Evolutionary conservation across 2,888 invertebrate genomes (phyloP).

Genomic region (Hemicrepidius hirtus): DNA sequence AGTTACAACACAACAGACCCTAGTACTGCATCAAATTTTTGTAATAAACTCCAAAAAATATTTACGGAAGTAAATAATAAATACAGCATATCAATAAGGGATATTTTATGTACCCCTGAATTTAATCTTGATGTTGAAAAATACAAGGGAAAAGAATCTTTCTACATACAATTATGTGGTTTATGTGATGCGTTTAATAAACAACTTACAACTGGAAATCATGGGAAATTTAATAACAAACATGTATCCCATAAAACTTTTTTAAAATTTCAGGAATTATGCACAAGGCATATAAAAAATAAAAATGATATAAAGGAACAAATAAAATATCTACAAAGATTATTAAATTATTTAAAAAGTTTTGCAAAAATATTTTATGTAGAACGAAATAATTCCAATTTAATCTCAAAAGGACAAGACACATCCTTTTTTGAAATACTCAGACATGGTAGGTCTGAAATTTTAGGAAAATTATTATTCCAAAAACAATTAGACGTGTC

Average conservation of each 20-base stretch:
- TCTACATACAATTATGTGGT: constrained; percentile 52
- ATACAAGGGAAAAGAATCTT: constrained; percentile 59
- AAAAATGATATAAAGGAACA: constrained; percentile 64
- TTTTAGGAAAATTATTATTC: constrained; percentile 81
- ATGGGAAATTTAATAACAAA: constrained; percentile 72
- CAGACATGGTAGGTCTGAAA: constrained; percentile 75
- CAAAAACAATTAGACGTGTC: constrained; percentile 80
- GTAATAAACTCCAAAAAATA: constrained; percentile 60
- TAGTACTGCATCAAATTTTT: constrained; percentile 61
- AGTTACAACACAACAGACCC: constrained; percentile 57
- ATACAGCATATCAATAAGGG: constrained; percentile 57
- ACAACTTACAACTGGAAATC: constrained; percentile 60
- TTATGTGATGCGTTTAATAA: constrained; percentile 35
- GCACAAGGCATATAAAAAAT: constrained; percentile 61
- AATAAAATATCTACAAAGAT: constrained; percentile 74
- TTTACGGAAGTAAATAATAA: constrained; percentile 59
- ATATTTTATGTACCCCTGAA: constrained; percentile 62
- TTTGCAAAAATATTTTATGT: constrained; percentile 73
- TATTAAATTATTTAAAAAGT: constrained; percentile 77
- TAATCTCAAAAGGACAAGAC: constrained; percentile 67
- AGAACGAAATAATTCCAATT: constrained; percentile 65
- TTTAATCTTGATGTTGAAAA: constrained; percentile 60
- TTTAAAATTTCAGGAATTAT: constrained; percentile 74
- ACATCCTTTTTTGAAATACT: constrained; percentile 74
- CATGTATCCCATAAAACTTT: constrained; percentile 74